These are phyloP conservation scores for Styela plicata DNA, from an alignment of 23 tunicate species.

Conservation along the genomic window DNA sequence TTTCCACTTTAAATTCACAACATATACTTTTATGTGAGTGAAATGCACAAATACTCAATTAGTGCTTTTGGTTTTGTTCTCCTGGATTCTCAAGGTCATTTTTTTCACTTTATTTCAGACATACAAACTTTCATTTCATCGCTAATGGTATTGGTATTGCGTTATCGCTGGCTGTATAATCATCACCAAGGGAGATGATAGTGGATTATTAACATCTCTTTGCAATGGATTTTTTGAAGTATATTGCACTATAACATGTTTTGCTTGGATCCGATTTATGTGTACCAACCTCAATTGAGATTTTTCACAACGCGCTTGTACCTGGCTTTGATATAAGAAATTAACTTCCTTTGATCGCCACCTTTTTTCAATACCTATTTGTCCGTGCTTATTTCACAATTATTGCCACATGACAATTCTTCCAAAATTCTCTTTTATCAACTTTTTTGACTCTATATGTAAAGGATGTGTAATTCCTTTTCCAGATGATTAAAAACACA, in stretches of 20 bases:
- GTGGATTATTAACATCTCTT: not conserved
- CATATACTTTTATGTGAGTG: not conserved
- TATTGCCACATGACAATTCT: not conserved
- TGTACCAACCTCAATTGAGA: not conserved
- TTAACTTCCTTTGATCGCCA: slow-evolving; percentile 20
- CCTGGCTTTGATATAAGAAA: not conserved
- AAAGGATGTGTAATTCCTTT: not conserved
- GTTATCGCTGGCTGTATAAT: not conserved
- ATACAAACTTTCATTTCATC: not conserved
- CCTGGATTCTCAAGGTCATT: not conserved
- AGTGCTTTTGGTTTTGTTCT: not conserved
- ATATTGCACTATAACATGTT: not conserved
- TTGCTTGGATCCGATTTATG: not conserved
- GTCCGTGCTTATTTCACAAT: not conserved
- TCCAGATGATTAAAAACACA: not conserved
- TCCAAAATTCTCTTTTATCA: not conserved
- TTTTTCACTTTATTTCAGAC: not conserved
- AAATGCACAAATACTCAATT: not conserved
- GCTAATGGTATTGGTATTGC: not conserved
- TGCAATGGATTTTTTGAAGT: no score
- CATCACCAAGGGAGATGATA: not conserved
- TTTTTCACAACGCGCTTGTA: not conserved
- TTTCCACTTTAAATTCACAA: not conserved
- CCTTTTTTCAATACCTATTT: not conserved
- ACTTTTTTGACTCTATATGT: not conserved